Percentiles rank a stretch among this genome's conserved stretches.
These are phyloP conservation scores for Dione vanillae DNA, from an alignment of 2,888 invertebrate genomes.

Conservation along the genomic window DNA sequence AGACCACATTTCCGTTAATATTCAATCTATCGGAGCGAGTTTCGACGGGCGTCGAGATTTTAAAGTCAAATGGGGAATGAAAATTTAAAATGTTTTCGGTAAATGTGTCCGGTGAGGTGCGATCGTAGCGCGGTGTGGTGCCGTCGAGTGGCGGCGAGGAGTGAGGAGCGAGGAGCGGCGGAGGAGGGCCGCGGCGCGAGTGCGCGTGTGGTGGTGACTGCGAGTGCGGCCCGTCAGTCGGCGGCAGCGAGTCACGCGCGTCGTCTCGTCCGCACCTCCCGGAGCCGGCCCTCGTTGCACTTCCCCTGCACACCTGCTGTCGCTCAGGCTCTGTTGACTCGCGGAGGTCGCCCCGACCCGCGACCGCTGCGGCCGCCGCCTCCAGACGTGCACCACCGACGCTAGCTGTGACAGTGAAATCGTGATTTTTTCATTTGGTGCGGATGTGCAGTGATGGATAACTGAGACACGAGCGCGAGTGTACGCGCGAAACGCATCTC, in stretches of 20 bases:
- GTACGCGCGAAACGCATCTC: constrained; percentile 62
- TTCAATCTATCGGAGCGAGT: constrained; percentile 64
- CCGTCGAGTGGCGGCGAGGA: constrained; percentile 55
- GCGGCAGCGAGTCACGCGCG: constrained; percentile 82
- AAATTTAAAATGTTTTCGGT: constrained; percentile 77
- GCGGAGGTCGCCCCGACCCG: constrained; percentile 72
- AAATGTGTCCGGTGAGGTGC: constrained; percentile 58
- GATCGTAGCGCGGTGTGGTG: constrained; percentile 55
- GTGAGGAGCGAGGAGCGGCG: constrained; percentile 54
- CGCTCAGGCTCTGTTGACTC: constrained; percentile 75
- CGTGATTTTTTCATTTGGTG: constrained; percentile 76
- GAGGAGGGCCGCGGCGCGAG: constrained; percentile 57
- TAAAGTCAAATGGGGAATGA: constrained; percentile 80
- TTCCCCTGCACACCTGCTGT: constrained; percentile 70
- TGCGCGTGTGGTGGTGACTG: constrained; percentile 68
- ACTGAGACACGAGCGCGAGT: constrained; percentile 74
- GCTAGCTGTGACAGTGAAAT: constrained; percentile 83
- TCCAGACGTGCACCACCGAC: constrained; percentile 56
- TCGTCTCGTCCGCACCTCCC: constrained; percentile 73
- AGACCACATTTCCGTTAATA: constrained; percentile 70
- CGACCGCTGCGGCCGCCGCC: constrained; percentile 57
- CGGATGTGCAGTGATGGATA: constrained; percentile 85
- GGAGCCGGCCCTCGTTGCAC: constrained; percentile 63
- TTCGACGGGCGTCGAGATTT: constrained; percentile 70
- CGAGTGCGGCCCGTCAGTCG: constrained; percentile 80